Evolutionary conservation across 1,140 invertebrate species (phyloP).

Genomic region (Bombus huntii): DNA sequence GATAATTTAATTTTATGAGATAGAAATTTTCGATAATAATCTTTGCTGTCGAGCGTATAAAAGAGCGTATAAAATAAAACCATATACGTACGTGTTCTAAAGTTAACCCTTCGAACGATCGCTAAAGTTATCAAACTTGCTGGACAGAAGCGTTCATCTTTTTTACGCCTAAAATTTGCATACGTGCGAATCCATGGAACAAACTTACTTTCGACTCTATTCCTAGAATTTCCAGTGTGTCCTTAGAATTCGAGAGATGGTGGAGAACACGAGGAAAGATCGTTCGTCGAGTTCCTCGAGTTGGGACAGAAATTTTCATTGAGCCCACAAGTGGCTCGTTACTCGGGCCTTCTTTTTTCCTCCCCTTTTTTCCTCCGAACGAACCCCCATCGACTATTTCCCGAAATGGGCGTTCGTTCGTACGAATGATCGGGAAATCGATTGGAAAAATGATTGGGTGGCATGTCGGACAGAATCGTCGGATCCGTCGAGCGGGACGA

Average conservation of each 20-base stretch:
- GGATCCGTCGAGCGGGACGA: conserved; percentile 12
- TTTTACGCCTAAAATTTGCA: no score
- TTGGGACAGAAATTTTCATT: conserved; percentile 3
- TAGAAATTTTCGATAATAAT: no score
- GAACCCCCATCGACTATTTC: conserved; percentile 12
- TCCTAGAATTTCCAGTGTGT: neutral
- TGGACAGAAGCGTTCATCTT: no score
- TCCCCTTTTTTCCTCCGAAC: neutral
- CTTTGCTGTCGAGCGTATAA: accelerated
- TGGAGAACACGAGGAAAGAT: neutral
- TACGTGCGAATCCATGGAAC: neutral
- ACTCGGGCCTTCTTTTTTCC: neutral
- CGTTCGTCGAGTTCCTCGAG: neutral
- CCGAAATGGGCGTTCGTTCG: conserved; percentile 15
- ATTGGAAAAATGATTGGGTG: conserved; percentile 45
- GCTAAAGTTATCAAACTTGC: no score
- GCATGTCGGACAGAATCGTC: conserved; percentile 12
- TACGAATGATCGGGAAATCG: conserved; percentile 48
- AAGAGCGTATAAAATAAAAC: no score
- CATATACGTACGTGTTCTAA: no score
- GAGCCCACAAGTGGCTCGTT: conserved; percentile 37
- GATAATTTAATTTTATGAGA: no score
- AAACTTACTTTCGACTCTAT: neutral
- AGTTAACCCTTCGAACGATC: no score
- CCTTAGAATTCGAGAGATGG: neutral